Base-by-base conservation (phyloP, 1,140 invertebrate genomes). In the Oryzaephilus surinamensis region DNA sequence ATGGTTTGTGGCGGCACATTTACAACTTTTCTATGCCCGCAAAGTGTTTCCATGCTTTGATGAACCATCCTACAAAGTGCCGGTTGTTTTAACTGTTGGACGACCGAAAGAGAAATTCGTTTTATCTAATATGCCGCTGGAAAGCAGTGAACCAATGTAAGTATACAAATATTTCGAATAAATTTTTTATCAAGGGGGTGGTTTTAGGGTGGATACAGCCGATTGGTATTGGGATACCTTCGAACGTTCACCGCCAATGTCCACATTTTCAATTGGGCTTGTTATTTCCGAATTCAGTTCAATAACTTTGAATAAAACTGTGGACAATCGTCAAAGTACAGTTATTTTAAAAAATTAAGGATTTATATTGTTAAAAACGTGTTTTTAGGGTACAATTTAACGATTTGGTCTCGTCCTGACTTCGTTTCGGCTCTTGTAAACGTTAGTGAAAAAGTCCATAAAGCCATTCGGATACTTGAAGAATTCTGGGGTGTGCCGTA, bases 11-110 rank as follows among this genome's bases (percentile, higher is more conserved):
- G 81, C 74, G 0, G 84, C 86, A 1, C 79, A 89, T 54, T 68
- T 95, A 38, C 74, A 86, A 39, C 77, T 85, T 0, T 84, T 83
- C 38, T 76, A 87, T 58, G 90, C 90, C 0, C 69, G 87, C 14
- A 72, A 74, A 18, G 72, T 90, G 32, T 95, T 96, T 59, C 93
- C 93, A 0, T 94, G 90, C 56, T 92, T 94, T 62, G 91, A 97
- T 60, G 87, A 95, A 55, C 90, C 92, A 0, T 71, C 64, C 1
- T 76, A 84, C 44, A 96, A 95, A 65, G 73, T 76, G 0, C 74
- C 73, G 2, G 79, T 83, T 51, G 66, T 72, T 21, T 60, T 85
- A 0, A 77, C 69, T 11, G 68, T 86, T 1, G 68, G 72, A 0
- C 67, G 76, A 13, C 74, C 76, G 0, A 67, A 62, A 30, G 62